Evolutionary conservation across 1,140 invertebrate genomes (phyloP).

Genomic region (Temnothorax longispinosus): DNA sequence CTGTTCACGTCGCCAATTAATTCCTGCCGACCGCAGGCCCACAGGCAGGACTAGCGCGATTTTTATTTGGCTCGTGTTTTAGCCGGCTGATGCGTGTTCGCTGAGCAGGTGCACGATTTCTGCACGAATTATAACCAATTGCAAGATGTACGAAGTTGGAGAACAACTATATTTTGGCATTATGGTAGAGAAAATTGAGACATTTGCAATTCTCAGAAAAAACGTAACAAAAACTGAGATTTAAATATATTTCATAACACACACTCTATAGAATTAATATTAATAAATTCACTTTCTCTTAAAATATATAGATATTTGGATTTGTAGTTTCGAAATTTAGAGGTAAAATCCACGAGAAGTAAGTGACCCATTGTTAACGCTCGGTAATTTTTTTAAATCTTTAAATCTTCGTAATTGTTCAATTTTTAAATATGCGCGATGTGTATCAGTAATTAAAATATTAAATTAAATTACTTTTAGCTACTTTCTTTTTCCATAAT

Average conservation of each 20-base stretch:
- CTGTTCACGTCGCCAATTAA: conserved; percentile 65
- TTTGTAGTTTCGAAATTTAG: not conserved
- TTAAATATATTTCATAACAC: not conserved
- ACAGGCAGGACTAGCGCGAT: conserved; percentile 60
- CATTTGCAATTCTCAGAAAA: not conserved
- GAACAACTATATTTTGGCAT: not conserved
- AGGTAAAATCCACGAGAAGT: not conserved
- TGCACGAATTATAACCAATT: conserved; percentile 1
- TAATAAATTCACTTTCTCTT: not conserved
- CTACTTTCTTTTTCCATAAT: not conserved
- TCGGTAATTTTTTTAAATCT: not conserved
- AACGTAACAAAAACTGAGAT: not conserved
- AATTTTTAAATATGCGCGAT: not conserved
- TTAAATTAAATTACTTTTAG: not conserved
- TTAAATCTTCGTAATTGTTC: not conserved
- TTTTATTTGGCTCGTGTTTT: conserved; percentile 55
- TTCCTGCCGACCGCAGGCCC: conserved; percentile 46
- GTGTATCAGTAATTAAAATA: not conserved
- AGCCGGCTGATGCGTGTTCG: conserved; percentile 24
- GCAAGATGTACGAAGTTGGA: not conserved
- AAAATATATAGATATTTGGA: not conserved
- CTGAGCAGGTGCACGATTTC: conserved; percentile 58
- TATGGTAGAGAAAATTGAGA: not conserved
- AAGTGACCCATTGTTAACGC: too few species aligned
- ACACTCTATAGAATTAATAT: not conserved